Evolutionary conservation across 1,140 invertebrate genomes (phyloP).

Genomic region (Gyrodactylus salaris): DNA sequence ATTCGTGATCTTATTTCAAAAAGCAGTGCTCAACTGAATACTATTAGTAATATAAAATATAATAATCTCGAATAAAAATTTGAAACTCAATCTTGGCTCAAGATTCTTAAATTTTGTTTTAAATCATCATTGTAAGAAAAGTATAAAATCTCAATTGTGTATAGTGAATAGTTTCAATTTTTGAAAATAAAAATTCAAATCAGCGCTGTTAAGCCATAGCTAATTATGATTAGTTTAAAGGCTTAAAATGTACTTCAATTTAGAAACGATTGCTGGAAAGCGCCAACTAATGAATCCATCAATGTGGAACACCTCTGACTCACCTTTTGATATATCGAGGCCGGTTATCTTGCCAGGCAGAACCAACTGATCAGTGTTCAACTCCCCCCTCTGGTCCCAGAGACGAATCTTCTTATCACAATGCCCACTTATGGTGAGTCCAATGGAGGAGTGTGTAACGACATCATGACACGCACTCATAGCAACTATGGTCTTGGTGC

Average conservation of each 20-base stretch:
- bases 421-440: constrained; percentile 72
- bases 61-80: too few relatives aligned
- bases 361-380: constrained; percentile 36
- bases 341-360: constrained; percentile 74
- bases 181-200: too few relatives aligned
- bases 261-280: not conserved
- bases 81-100: too few relatives aligned
- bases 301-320: not conserved
- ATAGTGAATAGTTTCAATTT: too few relatives aligned
- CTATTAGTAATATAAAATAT: too few relatives aligned
- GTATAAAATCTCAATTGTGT: too few relatives aligned
- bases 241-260: not conserved
- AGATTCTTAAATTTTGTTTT: too few relatives aligned
- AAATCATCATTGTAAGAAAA: too few relatives aligned
- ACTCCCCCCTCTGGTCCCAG: constrained; percentile 36
- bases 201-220: not conserved
- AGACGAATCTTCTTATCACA: constrained; percentile 81
- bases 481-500: constrained; percentile 80
- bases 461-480: constrained; percentile 80
- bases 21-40: too few relatives aligned
- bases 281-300: not conserved
- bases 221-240: constrained; percentile 1
- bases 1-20: too few relatives aligned
- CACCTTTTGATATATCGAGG: constrained; percentile 49
- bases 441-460: constrained; percentile 46